These are phyloP conservation scores for Miichthys miiuy DNA, from an alignment of 2,797 vertebrate species.

Conservation along the genomic window DNA sequence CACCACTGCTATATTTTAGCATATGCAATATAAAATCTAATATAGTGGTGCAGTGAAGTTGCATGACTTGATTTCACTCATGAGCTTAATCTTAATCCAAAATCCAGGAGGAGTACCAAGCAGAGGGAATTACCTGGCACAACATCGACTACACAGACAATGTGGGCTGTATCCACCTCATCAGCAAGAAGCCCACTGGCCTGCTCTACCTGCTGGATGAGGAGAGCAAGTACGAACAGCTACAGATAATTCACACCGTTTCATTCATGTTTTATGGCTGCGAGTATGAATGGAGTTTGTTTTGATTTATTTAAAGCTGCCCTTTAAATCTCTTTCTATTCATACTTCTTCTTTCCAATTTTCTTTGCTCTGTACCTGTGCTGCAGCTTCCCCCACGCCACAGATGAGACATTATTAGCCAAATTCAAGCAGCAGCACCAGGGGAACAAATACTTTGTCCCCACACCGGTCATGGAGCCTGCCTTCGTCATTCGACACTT, in stretches of 20 bases:
- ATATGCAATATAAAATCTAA: not conserved
- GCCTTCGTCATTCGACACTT: constrained; percentile 98
- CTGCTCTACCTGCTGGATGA: constrained; percentile 97
- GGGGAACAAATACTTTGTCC: constrained; percentile 94
- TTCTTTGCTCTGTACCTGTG: not conserved
- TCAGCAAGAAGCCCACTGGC: constrained; percentile 98
- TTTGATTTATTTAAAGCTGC: constrained; percentile 5
- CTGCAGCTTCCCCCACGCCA: constrained; percentile 95
- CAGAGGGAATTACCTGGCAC: constrained; percentile 98
- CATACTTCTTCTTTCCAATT: not conserved
- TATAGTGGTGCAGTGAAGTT: not conserved
- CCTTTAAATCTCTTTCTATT: not conserved
- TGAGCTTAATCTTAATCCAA: not conserved
- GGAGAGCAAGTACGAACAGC: constrained; percentile 95
- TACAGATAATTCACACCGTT: not conserved
- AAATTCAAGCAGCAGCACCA: constrained; percentile 99
- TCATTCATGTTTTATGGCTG: not conserved
- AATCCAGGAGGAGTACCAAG: constrained; percentile 94
- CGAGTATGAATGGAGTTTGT: not conserved
- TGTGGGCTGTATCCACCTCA: constrained; percentile 95
- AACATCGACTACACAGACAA: constrained; percentile 99
- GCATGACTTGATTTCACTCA: not conserved
- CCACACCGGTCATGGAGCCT: constrained; percentile 95
- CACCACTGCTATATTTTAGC: not conserved
- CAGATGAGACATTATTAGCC: constrained; percentile 94